These are phyloP conservation scores for Serinus canaria DNA, from an alignment of 2,113 vertebrate genomes.

Conservation along the genomic window DNA sequence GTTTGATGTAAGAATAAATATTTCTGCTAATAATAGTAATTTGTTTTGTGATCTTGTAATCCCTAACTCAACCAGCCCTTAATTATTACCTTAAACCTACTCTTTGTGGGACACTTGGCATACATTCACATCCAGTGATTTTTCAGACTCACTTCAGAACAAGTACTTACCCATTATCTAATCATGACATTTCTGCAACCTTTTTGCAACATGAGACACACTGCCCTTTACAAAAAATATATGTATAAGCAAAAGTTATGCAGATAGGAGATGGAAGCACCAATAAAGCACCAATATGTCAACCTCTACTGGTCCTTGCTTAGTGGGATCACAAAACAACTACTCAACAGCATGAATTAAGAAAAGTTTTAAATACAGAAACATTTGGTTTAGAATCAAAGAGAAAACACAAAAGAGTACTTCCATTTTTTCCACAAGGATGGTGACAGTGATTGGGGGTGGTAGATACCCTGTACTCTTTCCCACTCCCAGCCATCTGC, in stretches of 20 bases:
- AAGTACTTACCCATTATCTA: not conserved
- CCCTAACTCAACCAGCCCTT: not conserved
- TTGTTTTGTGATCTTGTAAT: constrained; percentile 37
- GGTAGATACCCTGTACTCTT: not conserved
- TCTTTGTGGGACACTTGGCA: constrained; percentile 9
- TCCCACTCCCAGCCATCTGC: not conserved
- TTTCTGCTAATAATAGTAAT: constrained; percentile 45
- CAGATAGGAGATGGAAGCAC: not conserved
- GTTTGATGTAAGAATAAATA: not conserved
- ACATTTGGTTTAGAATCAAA: not conserved
- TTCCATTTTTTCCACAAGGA: not conserved
- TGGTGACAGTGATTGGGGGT: not conserved
- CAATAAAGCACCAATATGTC: not conserved
- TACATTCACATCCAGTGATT: not conserved
- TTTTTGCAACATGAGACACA: not conserved
- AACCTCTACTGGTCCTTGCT: not conserved
- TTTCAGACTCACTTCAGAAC: not conserved
- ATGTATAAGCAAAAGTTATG: not conserved
- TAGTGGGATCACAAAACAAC: not conserved
- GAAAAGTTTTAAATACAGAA: not conserved
- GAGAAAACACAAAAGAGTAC: not conserved
- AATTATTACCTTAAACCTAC: constrained; percentile 30
- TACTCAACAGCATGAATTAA: not conserved
- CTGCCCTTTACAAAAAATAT: not conserved
- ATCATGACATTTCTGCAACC: not conserved